These are phyloP conservation scores for Phortica variegata DNA, from an alignment of 1,140 invertebrate genomes.

Conservation along the genomic window DNA sequence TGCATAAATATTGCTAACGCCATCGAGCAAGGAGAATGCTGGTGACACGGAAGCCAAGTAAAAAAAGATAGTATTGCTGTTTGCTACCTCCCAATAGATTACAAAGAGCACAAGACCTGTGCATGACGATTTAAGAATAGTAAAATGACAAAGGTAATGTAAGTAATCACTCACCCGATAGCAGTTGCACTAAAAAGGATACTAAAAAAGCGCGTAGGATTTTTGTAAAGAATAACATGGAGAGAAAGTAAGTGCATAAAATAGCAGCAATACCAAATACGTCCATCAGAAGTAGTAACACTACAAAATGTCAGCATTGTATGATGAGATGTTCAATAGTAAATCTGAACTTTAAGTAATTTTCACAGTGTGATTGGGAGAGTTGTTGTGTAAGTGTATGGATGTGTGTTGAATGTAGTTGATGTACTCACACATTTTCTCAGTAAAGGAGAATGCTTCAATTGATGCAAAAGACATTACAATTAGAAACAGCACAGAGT, in stretches of 20 bases:
- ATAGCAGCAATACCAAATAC: slow-evolving; percentile 32
- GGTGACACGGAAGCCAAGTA: slow-evolving; percentile 37
- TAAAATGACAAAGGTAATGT: neutral
- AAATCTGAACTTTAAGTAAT: no score
- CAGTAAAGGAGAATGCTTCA: slow-evolving; percentile 25
- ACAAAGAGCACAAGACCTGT: slow-evolving; percentile 30
- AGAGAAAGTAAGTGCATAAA: slow-evolving; percentile 37
- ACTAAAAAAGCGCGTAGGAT: slow-evolving; percentile 29
- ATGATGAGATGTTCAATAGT: no score
- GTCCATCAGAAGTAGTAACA: slow-evolving; percentile 27
- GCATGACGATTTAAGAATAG: neutral
- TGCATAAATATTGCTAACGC: slow-evolving; percentile 40
- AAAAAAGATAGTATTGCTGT: slow-evolving; percentile 34
- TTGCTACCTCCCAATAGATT: slow-evolving; percentile 44
- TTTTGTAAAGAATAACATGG: slow-evolving; percentile 29
- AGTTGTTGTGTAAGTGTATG: no score
- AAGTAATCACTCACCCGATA: slow-evolving; percentile 16
- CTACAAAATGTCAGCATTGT: slow-evolving; percentile 4
- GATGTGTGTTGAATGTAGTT: no score
- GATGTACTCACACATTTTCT: slow-evolving; percentile 28
- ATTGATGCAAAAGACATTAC: slow-evolving; percentile 26
- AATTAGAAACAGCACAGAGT: slow-evolving; percentile 33
- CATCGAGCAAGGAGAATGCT: slow-evolving; percentile 42
- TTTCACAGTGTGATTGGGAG: no score
- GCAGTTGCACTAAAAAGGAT: slow-evolving; percentile 34